Percentiles rank a stretch among this genome's conserved stretches.
These are phyloP conservation scores for Gila robusta DNA, from an alignment of 2,797 vertebrate species.

Conservation along the genomic window DNA sequence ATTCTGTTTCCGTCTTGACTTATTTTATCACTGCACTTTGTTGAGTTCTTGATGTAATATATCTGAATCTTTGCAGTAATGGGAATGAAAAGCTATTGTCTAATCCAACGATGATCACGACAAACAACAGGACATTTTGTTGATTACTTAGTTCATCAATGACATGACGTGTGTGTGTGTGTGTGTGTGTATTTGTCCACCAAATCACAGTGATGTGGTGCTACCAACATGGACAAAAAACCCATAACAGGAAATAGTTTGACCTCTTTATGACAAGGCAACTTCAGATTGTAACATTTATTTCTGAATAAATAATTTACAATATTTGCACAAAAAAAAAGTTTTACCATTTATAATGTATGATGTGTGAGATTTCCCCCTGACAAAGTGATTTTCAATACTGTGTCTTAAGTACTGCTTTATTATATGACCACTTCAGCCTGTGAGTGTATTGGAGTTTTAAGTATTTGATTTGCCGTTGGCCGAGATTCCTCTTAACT, in stretches of 20 bases:
- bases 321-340: not conserved
- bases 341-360: not conserved
- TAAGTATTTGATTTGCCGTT: constrained; percentile 20
- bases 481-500: constrained; percentile 33
- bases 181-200: too few relatives aligned
- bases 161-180: too few relatives aligned
- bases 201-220: too few relatives aligned
- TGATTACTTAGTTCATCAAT: not conserved
- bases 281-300: not conserved
- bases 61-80: not conserved
- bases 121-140: constrained; percentile 3
- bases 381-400: not conserved
- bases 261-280: not conserved
- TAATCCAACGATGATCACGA: not conserved
- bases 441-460: not conserved
- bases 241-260: not conserved
- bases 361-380: too few relatives aligned
- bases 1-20: not conserved
- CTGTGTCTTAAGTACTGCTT: not conserved
- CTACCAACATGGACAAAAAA: not conserved
- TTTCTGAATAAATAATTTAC: not conserved
- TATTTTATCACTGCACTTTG: not conserved
- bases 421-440: constrained; percentile 11
- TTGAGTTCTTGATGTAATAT: constrained; percentile 1
- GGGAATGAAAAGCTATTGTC: not conserved